Evolutionary conservation across 2,113 vertebrate genomes (phyloP).

Genomic region (Ondatra zibethicus): DNA sequence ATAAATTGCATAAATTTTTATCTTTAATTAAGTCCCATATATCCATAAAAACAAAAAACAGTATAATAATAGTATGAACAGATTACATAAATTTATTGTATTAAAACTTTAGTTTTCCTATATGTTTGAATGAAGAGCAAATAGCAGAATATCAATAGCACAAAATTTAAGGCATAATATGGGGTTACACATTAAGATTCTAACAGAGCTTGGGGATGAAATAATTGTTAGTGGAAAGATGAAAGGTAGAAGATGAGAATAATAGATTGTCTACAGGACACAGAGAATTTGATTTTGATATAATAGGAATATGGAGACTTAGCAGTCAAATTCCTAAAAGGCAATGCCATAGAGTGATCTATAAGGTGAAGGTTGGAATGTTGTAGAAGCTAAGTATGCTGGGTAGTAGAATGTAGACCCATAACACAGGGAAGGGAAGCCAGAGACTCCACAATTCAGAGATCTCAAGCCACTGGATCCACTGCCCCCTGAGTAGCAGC

Average conservation of each 20-base stretch:
- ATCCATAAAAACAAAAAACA: neutral
- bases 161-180: neutral
- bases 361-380: neutral
- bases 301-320: neutral
- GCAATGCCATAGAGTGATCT: neutral
- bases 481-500: neutral
- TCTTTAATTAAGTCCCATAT: neutral
- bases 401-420: neutral
- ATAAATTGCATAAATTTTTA: neutral
- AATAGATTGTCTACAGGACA: accelerated
- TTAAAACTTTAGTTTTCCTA: neutral
- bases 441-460: neutral
- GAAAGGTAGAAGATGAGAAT: neutral
- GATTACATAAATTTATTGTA: neutral
- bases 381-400: neutral
- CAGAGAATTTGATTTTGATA: neutral
- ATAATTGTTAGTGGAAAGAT: neutral
- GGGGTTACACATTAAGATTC: neutral
- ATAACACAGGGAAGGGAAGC: neutral
- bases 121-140: neutral
- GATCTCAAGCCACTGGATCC: neutral
- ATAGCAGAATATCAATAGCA: neutral
- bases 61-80: neutral
- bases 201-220: neutral
- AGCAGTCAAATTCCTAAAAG: neutral